Conservation (phyloP, 2,113 vertebrate species). For the Etia nguti region DNA sequence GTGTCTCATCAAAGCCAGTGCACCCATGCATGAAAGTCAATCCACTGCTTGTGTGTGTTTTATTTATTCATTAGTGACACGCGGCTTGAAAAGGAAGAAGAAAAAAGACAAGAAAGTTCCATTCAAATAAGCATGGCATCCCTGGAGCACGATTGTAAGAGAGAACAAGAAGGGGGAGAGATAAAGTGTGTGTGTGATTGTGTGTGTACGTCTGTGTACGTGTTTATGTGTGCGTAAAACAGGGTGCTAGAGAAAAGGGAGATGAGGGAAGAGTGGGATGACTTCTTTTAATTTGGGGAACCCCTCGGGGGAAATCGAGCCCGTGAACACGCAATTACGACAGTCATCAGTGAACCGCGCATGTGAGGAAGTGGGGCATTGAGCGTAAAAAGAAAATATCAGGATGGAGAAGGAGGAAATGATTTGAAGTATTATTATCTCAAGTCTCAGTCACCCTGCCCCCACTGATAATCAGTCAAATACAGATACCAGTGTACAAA, state of each 20-base stretch:
- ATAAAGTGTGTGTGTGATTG: not conserved
- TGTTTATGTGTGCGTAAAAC: constrained; percentile 7
- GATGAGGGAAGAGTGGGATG: constrained; percentile 68
- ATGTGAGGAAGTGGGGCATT: constrained; percentile 44
- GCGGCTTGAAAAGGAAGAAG: constrained; percentile 57
- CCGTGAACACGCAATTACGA: constrained; percentile 73
- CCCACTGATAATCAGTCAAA: constrained; percentile 27
- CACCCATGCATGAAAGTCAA: constrained; percentile 74
- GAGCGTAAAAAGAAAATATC: constrained; percentile 52
- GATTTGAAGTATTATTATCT: constrained; percentile 60
- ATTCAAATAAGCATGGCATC: constrained; percentile 75
- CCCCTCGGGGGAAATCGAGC: constrained; percentile 70
- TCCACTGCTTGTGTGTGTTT: constrained; percentile 71
- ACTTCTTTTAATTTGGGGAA: constrained; percentile 76
- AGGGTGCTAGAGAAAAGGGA: constrained; percentile 49
- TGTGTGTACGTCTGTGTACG: not conserved
- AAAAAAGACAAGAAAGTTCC: constrained; percentile 65
- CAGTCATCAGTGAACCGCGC: constrained; percentile 69
- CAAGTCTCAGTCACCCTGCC: constrained; percentile 2
- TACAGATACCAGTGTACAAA: not conserved
- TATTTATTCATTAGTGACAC: constrained; percentile 79
- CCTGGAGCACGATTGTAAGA: constrained; percentile 55
- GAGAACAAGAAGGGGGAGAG: constrained; percentile 10
- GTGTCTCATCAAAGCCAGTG: constrained; percentile 64
- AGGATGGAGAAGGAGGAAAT: constrained; percentile 53